phyloP scores from a whole-genome alignment of 2,888 invertebrate genomes.

The Myathropa florea region DNA sequence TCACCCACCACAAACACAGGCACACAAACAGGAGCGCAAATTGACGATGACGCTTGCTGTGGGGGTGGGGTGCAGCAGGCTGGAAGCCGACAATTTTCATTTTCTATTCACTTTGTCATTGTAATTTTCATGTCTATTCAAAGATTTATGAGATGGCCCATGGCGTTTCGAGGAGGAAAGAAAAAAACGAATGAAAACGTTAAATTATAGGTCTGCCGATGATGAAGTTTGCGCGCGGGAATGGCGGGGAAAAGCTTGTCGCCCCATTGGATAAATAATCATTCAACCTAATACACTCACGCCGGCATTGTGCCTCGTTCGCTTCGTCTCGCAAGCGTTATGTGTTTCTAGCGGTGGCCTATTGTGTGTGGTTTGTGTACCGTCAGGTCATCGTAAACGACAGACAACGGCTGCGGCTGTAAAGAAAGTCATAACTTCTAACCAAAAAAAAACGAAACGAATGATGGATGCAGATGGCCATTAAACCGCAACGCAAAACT shows the following conservation, averaged over 20 bases:
- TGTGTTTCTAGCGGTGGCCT: conserved; percentile 11
- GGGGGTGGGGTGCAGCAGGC: background rate
- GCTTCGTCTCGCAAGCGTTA: background rate
- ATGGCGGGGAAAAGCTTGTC: conserved; percentile 22
- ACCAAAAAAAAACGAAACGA: background rate
- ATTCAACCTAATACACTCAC: conserved; percentile 43
- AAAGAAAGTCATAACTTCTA: conserved; percentile 43
- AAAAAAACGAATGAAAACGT: conserved; percentile 25
- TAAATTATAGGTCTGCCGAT: conserved; percentile 58
- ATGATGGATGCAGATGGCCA: conserved; percentile 36
- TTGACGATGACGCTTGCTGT: conserved; percentile 8
- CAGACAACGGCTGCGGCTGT: conserved; percentile 42
- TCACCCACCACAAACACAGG: background rate
- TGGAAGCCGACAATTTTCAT: conserved; percentile 67
- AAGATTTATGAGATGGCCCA: conserved; percentile 70
- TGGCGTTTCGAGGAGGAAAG: conserved; percentile 52
- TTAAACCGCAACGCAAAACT: conserved; percentile 31
- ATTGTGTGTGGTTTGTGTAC: conserved; percentile 24
- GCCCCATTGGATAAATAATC: conserved; percentile 65
- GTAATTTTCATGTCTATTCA: conserved; percentile 70
- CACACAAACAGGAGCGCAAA: conserved; percentile 12
- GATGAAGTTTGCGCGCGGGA: conserved; percentile 3
- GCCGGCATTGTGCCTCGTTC: conserved; percentile 1
- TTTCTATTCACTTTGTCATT: conserved; percentile 70
- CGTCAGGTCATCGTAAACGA: conserved; percentile 51